phyloP scores from a whole-genome alignment of 2,113 vertebrate species.

The Psittacara wagleri region DNA sequence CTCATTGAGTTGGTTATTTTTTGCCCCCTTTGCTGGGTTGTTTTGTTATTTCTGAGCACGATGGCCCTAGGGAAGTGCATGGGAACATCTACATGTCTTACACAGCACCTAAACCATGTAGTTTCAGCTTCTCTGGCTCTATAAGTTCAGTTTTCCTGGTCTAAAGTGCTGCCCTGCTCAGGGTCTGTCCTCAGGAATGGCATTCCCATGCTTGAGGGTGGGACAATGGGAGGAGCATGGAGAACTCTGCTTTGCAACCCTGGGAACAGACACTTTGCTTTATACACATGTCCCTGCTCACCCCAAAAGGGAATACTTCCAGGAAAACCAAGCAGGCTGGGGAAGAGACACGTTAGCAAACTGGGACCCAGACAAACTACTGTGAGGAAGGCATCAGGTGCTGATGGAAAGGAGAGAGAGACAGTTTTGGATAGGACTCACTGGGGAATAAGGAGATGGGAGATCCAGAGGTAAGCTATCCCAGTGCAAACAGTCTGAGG shows the following conservation, averaged over 20 bases:
- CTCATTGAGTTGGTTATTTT: not conserved
- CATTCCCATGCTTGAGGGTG: not conserved
- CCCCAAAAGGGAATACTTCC: not conserved
- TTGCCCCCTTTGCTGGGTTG: accelerated
- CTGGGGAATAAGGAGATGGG: not conserved
- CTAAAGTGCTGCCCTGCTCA: not conserved
- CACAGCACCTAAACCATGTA: accelerated
- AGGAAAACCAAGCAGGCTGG: not conserved
- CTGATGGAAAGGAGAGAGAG: not conserved
- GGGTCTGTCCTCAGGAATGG: not conserved
- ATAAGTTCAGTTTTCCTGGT: not conserved
- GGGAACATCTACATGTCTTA: not conserved
- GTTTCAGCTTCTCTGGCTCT: not conserved
- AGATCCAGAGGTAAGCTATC: not conserved
- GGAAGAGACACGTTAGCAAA: not conserved
- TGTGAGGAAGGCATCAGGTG: not conserved
- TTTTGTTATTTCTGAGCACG: accelerated
- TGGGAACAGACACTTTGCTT: not conserved
- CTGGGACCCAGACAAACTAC: not conserved
- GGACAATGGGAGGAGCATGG: accelerated
- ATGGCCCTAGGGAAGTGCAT: not conserved
- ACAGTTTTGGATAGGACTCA: not conserved
- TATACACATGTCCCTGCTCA: not conserved
- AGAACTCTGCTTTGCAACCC: not conserved
- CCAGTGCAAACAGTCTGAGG: not conserved